Evolutionary conservation across 2,888 invertebrate species (phyloP).

Genomic region (Drosophila paranaensis): DNA sequence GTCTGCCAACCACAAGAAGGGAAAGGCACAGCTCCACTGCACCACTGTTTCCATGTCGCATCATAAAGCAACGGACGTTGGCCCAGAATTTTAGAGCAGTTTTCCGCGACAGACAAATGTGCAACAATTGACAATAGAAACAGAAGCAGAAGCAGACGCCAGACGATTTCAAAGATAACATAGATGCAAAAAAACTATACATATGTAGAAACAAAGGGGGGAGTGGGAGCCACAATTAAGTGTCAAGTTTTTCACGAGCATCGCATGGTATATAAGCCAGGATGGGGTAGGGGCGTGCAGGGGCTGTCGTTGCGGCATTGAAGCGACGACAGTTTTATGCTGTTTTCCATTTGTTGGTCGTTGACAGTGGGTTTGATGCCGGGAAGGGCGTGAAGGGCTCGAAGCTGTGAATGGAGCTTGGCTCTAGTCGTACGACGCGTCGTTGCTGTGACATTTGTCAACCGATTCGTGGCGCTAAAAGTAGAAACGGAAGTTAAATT

Average conservation of each 20-base stretch:
- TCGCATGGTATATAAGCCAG: constrained; percentile 20
- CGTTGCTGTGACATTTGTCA: constrained; percentile 67
- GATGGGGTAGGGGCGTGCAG: neutral
- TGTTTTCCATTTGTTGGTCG: constrained; percentile 63
- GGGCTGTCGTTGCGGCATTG: constrained; percentile 18
- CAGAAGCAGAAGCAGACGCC: constrained; percentile 53
- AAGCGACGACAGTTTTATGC: constrained; percentile 66
- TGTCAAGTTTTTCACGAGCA: constrained; percentile 75
- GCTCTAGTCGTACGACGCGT: constrained; percentile 46
- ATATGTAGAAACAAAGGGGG: constrained; percentile 6
- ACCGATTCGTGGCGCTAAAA: constrained; percentile 47
- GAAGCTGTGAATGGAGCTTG: constrained; percentile 16
- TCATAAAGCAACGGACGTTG: constrained; percentile 60
- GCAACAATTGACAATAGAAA: constrained; percentile 77
- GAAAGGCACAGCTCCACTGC: constrained; percentile 15
- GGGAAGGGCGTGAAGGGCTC: neutral
- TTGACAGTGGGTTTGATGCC: constrained; percentile 16
- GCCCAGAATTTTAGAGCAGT: constrained; percentile 44
- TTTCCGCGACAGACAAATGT: constrained; percentile 58
- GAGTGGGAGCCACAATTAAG: constrained; percentile 67
- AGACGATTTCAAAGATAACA: constrained; percentile 48
- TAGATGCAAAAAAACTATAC: constrained; percentile 14
- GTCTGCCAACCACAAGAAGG: constrained; percentile 21
- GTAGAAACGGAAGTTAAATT: constrained; percentile 33
- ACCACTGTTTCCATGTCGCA: constrained; percentile 31